These are phyloP conservation scores for Nasua narica DNA, from an alignment of 2,797 vertebrate species.

Conservation along the genomic window DNA sequence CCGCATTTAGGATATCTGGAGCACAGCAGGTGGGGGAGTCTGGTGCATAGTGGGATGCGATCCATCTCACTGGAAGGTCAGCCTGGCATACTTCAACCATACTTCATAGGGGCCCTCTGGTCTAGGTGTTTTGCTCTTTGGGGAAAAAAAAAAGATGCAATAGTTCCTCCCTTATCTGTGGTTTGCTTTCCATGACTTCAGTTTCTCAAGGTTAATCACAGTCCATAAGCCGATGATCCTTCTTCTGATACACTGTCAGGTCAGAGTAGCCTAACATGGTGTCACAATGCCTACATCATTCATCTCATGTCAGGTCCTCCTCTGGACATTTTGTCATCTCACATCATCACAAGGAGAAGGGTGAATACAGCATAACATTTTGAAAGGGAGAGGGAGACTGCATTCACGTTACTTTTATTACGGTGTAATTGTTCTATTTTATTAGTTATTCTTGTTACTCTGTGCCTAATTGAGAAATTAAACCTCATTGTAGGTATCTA, in stretches of 20 bases:
- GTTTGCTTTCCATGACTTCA: neutral
- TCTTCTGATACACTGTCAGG: neutral
- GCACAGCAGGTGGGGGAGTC: neutral
- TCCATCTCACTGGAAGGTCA: neutral
- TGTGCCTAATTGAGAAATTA: neutral
- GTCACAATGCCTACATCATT: neutral
- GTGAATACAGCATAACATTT: neutral
- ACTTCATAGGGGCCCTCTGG: neutral
- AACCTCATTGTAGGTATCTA: neutral
- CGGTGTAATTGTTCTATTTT: neutral
- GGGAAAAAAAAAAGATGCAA: neutral
- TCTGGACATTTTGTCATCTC: neutral
- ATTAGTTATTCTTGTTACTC: neutral
- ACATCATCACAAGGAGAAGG: neutral
- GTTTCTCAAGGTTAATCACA: neutral
- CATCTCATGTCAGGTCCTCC: neutral
- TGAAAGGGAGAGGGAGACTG: neutral
- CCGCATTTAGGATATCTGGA: neutral
- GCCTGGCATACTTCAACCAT: neutral
- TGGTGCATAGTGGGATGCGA: neutral
- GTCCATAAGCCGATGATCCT: neutral
- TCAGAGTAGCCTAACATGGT: neutral
- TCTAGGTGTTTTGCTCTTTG: neutral
- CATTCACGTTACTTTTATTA: neutral
- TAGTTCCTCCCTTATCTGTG: neutral